Conservation (phyloP, 1,140 invertebrate species). For the Branchinecta lynchi region DNA sequence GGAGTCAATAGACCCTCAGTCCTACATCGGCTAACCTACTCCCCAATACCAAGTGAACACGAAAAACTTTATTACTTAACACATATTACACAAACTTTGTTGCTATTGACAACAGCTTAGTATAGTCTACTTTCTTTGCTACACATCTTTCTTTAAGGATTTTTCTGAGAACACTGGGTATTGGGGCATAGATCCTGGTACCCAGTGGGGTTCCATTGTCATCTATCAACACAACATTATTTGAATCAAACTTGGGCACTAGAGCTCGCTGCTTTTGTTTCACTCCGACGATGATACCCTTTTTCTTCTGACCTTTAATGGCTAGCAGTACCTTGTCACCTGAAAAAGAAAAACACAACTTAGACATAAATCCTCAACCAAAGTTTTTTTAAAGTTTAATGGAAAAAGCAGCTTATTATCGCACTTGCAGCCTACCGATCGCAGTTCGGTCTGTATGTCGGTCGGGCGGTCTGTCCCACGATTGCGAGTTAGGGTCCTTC, state of each 20-base stretch:
- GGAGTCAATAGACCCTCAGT: background rate
- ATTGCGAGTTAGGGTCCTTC: no score
- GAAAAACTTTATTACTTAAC: conserved; percentile 7
- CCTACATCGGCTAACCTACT: background rate
- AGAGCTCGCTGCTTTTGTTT: conserved; percentile 66
- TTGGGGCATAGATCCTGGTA: conserved; percentile 82
- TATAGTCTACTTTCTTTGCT: conserved; percentile 76
- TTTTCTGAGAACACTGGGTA: conserved; percentile 77
- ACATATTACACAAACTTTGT: conserved; percentile 67
- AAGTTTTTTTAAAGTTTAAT: no score
- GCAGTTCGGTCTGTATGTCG: no score
- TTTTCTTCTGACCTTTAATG: conserved; percentile 91
- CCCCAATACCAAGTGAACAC: background rate
- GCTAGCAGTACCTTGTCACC: conserved; percentile 86
- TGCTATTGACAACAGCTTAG: conserved; percentile 83
- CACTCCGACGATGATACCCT: conserved; percentile 81
- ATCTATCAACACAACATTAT: conserved; percentile 91
- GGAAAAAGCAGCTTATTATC: no score
- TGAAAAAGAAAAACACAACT: conserved; percentile 29
- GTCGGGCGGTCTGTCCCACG: no score
- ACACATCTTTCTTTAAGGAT: conserved; percentile 64
- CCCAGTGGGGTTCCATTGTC: conserved; percentile 84
- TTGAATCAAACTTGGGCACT: conserved; percentile 85
- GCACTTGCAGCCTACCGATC: no score
- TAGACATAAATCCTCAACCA: no score